These are phyloP conservation scores for Mythimna pallens DNA, from an alignment of 2,888 invertebrate genomes.

Conservation along the genomic window DNA sequence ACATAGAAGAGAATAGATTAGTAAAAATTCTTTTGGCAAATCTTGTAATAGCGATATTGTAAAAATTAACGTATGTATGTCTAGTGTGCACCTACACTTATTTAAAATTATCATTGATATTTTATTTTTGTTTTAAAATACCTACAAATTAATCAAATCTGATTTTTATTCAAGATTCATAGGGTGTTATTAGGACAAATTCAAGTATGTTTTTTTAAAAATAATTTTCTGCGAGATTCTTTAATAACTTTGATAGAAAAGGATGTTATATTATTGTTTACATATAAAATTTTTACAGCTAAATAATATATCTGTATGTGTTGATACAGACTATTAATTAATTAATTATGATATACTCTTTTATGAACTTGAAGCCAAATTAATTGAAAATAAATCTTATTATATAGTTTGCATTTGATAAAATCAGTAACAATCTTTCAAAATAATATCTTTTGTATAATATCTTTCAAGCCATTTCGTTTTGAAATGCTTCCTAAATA, in stretches of 20 bases:
- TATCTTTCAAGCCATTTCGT: conserved; percentile 31
- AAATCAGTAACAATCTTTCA: not conserved
- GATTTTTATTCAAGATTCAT: conserved; percentile 50
- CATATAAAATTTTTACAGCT: conserved; percentile 14
- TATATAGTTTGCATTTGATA: conserved; percentile 11
- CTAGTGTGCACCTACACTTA: conserved; percentile 42
- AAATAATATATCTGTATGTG: conserved; percentile 1
- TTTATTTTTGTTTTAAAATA: conserved; percentile 45
- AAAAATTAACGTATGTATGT: not conserved
- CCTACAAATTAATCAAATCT: conserved; percentile 43
- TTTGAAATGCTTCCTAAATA: not conserved
- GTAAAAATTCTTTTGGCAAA: conserved; percentile 46
- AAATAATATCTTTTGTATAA: conserved; percentile 45
- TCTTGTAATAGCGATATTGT: conserved; percentile 39
- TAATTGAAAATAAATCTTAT: conserved; percentile 4
- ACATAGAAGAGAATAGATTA: conserved; percentile 7
- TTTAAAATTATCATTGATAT: conserved; percentile 45
- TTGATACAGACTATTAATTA: conserved; percentile 16
- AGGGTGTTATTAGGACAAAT: conserved; percentile 14
- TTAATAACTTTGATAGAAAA: conserved; percentile 61
- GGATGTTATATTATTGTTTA: conserved; percentile 50
- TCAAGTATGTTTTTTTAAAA: not conserved
- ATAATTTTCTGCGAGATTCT: conserved; percentile 56
- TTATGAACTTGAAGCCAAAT: conserved; percentile 1
- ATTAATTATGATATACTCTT: conserved; percentile 7